Percentiles rank a stretch among this genome's conserved stretches.
Evolutionary conservation across 1,140 invertebrate genomes (phyloP).

Genomic region (Hypothenemus hampei): DNA sequence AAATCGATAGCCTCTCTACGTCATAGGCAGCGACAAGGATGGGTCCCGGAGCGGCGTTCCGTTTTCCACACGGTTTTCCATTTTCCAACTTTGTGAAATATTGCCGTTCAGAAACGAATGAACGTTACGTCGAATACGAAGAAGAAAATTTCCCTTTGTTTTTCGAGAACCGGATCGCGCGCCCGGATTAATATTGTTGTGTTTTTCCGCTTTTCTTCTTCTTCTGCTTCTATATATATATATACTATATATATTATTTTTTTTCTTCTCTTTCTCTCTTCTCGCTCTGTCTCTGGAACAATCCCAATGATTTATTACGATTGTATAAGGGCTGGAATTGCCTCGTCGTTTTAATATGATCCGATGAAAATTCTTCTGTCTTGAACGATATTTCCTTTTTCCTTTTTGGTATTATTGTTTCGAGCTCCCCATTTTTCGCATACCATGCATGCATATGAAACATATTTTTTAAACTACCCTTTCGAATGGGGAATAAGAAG

Average conservation of each 20-base stretch:
- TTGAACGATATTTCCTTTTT: slow-evolving; percentile 11
- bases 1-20: slow-evolving; percentile 29
- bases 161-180: slow-evolving; percentile 23
- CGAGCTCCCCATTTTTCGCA: background rate
- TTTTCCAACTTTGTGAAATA: slow-evolving; percentile 29
- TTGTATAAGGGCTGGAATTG: slow-evolving; percentile 22
- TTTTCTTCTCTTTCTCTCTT: too few species aligned
- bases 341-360: slow-evolving; percentile 23
- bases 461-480: background rate
- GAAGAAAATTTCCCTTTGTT: slow-evolving; percentile 27
- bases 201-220: slow-evolving; percentile 25
- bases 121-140: slow-evolving; percentile 21
- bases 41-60: slow-evolving; percentile 18
- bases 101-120: slow-evolving; percentile 25
- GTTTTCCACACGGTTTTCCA: slow-evolving; percentile 29
- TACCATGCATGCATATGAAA: slow-evolving; percentile 5
- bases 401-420: too few species aligned
- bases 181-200: slow-evolving; percentile 27
- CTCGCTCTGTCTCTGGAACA: slow-evolving; percentile 16
- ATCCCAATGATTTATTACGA: slow-evolving; percentile 22
- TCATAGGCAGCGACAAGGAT: slow-evolving; percentile 28
- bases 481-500: background rate
- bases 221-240: too few species aligned
- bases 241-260: too few species aligned
- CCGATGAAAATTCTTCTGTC: slow-evolving; percentile 14